phyloP scores from a whole-genome alignment of 2,797 vertebrate species.

The Platalea minor region DNA sequence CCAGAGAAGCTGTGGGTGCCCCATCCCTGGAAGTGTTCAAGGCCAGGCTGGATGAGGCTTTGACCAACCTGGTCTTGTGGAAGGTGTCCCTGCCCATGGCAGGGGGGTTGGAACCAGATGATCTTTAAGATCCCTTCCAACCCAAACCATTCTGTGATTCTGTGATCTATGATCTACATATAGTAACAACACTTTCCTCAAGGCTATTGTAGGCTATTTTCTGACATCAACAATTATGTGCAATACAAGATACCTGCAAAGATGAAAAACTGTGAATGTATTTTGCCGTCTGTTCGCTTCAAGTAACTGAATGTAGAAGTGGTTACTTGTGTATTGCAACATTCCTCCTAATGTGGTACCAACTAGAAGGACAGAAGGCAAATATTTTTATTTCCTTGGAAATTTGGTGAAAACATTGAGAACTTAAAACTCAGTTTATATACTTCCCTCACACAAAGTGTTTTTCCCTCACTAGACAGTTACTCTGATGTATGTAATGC shows the following conservation, averaged over 20 bases:
- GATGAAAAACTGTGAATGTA: background rate
- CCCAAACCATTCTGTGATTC: background rate
- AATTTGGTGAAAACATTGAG: background rate
- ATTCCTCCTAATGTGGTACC: background rate
- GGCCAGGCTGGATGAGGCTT: background rate
- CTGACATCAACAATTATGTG: background rate
- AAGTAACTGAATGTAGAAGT: background rate
- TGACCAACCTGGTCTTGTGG: background rate
- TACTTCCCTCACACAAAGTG: background rate
- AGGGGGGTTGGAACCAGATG: background rate
- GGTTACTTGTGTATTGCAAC: background rate
- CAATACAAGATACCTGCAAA: background rate
- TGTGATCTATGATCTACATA: background rate
- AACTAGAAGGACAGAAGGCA: background rate
- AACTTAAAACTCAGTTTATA: background rate
- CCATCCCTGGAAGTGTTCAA: background rate
- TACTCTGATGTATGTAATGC: background rate
- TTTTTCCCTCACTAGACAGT: background rate
- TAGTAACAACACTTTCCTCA: background rate
- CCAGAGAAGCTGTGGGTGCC: background rate
- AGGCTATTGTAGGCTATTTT: background rate
- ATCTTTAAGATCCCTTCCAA: background rate
- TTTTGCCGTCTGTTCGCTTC: background rate
- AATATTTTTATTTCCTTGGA: background rate
- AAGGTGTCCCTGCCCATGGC: background rate